Evolutionary conservation across 2,888 invertebrate species (phyloP), one percentile per base, ranked within the genome.

Genomic region (Limnephilus lunatus): DNA sequence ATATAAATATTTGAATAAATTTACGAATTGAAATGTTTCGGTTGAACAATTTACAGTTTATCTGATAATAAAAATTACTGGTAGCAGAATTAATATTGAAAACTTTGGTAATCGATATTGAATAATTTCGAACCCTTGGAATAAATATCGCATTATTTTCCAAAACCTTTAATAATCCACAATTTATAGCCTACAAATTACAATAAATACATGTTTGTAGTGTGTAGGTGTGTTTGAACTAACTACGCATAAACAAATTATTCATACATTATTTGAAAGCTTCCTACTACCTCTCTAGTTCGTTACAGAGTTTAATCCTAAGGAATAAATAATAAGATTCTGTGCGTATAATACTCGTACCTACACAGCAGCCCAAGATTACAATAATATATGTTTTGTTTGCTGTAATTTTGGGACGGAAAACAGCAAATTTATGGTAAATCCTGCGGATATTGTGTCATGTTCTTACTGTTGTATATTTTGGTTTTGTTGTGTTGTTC

Each of bases 251-350:
- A 68, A 68, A 68, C 25, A 68, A 68, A 68, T 25, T 68, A 68
- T 68, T 25, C 25, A 68, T 68, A 68, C 68, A 68, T 68, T 68
- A 68, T 68, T 25, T 5, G 68, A 68, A 68, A 68, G 68, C 68
- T 68, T 68, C n/a, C 68, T 68, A 9, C 68, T 25, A 68, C n/a
- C 25, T 68, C 25, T n/a, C 35, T 7, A 35, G 35, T 15, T 35
- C 83, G 25, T 35, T 83, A 9, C 7, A 9, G 35, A 35, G 35
- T 83, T 83, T 83, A 83, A 83, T 83, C 83, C 83, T n/a, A 35
- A 19, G 83, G 83, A 83, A 83, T 83, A 83, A 83, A 83, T 83
- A 35, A 35, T 32, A 35, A 35, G 83, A 83, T 35, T 32, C n/a
- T 9, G 25, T 9, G 9, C n/a, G 68, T 68, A 68, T 68, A 68